Conservation (phyloP, 2,797 vertebrate genomes). For the Euphonia xanthogaster region DNA sequence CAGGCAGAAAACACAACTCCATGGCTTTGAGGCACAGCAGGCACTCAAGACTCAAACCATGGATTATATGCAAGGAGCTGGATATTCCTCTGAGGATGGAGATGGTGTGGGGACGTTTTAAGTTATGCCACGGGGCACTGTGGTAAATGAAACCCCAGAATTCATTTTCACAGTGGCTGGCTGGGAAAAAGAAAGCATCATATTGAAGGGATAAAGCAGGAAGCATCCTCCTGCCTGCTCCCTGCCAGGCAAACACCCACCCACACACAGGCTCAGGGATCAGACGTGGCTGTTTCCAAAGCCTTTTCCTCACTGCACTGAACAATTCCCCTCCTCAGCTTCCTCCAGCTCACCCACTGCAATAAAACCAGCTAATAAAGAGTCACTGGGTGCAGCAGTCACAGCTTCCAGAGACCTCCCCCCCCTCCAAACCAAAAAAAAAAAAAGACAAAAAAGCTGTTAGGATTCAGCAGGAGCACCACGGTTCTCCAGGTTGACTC, state of each 20-base stretch:
- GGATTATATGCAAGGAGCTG: not conserved
- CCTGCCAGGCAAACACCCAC: slow-evolving; percentile 39
- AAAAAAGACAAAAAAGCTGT: not conserved
- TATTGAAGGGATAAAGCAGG: slow-evolving; percentile 1
- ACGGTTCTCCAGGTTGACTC: not conserved
- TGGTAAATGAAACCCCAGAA: not conserved
- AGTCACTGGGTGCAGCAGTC: not conserved
- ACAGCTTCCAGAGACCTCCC: not conserved
- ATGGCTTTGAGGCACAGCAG: not conserved
- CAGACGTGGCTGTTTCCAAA: not conserved
- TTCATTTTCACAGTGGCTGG: not conserved
- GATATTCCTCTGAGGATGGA: not conserved
- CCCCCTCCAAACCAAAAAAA: not conserved
- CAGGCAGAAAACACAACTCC: not conserved
- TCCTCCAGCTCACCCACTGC: not conserved
- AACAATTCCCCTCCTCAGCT: not conserved
- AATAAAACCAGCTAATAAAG: not conserved
- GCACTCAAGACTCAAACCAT: not conserved
- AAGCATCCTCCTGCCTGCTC: slow-evolving; percentile 5
- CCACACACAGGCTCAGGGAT: slow-evolving; percentile 38
- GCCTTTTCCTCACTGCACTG: not conserved
- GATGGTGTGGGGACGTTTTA: not conserved
- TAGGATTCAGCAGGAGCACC: not conserved
- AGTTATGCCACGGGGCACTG: rapidly evolving
- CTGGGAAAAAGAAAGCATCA: not conserved